These are phyloP conservation scores for Tachycineta bicolor DNA, from an alignment of 2,113 vertebrate genomes.

Conservation along the genomic window DNA sequence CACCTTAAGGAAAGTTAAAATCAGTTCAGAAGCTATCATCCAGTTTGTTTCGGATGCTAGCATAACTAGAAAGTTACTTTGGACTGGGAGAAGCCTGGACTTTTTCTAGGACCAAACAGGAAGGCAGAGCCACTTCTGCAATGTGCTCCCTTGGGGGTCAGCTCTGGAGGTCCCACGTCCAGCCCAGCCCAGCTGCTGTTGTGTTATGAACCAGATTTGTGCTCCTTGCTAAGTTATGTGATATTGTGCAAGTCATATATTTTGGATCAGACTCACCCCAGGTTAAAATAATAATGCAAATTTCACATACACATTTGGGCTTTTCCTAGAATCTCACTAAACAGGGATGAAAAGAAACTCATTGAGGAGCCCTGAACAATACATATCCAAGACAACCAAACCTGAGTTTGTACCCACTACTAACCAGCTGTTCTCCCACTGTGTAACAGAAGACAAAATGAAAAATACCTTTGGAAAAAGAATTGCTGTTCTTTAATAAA, in stretches of 20 bases:
- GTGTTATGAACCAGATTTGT: not conserved
- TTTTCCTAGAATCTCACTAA: not conserved
- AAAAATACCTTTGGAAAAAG: slow-evolving; percentile 55
- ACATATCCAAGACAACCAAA: not conserved
- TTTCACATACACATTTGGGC: not conserved
- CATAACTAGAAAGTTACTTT: not conserved
- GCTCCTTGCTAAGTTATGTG: not conserved
- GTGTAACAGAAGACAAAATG: slow-evolving; percentile 19
- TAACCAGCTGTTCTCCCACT: slow-evolving; percentile 6
- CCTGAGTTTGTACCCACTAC: not conserved
- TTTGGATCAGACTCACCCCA: not conserved
- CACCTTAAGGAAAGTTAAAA: not conserved
- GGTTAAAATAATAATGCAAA: not conserved
- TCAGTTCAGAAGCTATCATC: not conserved
- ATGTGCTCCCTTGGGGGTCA: not conserved
- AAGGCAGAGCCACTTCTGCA: not conserved
- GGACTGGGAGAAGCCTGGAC: not conserved
- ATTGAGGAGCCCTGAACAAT: not conserved
- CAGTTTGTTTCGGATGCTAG: not conserved
- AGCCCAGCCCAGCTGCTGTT: not conserved
- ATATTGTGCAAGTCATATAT: not conserved
- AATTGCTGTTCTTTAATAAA: slow-evolving; percentile 30
- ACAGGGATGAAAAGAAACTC: not conserved
- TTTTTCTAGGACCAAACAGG: not conserved
- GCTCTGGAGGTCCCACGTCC: fast-evolving